phyloP scores from a whole-genome alignment of 2,113 vertebrate genomes.

The Panthera uncia region DNA sequence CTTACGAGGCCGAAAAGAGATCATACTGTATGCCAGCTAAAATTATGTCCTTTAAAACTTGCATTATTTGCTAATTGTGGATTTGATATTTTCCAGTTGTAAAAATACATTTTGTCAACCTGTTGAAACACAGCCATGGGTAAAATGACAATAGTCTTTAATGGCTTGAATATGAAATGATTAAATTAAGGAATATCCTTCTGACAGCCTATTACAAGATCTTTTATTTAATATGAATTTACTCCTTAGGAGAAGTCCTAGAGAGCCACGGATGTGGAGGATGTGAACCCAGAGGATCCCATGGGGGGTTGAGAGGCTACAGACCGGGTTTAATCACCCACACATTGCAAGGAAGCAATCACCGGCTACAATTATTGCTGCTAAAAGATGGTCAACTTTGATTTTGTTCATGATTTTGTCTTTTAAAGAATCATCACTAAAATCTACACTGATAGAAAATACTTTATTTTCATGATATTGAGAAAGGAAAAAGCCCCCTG shows the following conservation, averaged over 20 bases:
- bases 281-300: neutral
- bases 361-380: accelerated
- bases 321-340: accelerated
- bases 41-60: neutral
- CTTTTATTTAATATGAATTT: neutral
- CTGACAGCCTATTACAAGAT: neutral
- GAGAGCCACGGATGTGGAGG: neutral
- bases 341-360: accelerated
- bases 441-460: neutral
- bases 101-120: neutral
- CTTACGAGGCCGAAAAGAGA: neutral
- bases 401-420: neutral
- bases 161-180: neutral
- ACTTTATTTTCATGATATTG: neutral
- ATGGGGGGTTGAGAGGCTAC: accelerated
- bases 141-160: neutral
- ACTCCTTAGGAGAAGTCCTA: neutral
- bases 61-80: neutral
- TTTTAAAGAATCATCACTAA: neutral
- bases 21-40: accelerated
- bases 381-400: neutral
- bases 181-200: neutral
- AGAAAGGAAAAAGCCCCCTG: neutral
- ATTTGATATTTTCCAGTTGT: neutral
- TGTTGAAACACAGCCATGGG: neutral